Conservation (phyloP, 1,140 invertebrate genomes). For the Nasonia giraulti region DNA sequence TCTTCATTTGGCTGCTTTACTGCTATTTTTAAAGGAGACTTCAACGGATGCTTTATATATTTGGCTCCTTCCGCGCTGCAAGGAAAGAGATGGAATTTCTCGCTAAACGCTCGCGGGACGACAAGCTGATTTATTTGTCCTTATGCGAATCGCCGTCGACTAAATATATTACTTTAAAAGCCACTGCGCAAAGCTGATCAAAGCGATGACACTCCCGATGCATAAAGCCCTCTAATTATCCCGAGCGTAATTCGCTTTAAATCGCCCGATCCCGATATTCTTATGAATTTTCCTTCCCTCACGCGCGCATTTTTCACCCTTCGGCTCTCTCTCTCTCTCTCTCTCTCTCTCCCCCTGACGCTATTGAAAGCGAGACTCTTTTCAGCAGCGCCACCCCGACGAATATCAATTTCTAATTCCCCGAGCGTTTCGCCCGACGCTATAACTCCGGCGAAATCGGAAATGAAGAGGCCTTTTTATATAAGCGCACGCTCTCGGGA, state of each 20-base stretch:
- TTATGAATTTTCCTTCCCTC: slow-evolving; percentile 24
- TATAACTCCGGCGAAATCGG: slow-evolving; percentile 20
- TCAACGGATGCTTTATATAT: background rate
- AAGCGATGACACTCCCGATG: background rate
- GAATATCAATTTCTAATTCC: slow-evolving; percentile 48
- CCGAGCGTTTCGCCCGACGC: background rate
- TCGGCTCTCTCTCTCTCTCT: background rate
- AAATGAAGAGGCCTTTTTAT: slow-evolving; percentile 40
- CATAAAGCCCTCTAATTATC: slow-evolving; percentile 3
- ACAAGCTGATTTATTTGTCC: slow-evolving; percentile 9
- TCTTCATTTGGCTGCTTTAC: background rate
- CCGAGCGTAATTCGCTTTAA: background rate
- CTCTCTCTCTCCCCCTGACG: background rate
- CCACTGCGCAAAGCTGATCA: background rate
- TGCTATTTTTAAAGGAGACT: slow-evolving; percentile 27
- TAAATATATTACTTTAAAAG: no score
- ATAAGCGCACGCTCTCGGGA: background rate
- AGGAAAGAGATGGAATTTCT: slow-evolving; percentile 5
- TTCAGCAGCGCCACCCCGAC: background rate
- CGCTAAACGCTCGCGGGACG: background rate
- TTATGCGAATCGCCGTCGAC: no score
- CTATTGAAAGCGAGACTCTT: slow-evolving; percentile 21
- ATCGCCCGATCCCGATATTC: background rate
- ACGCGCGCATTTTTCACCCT: background rate
- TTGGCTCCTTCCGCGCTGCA: background rate